Evolutionary conservation across 1,140 invertebrate genomes (phyloP), one percentile per base, ranked within the genome.

Genomic region (Meloidogyne chitwoodi): DNA sequence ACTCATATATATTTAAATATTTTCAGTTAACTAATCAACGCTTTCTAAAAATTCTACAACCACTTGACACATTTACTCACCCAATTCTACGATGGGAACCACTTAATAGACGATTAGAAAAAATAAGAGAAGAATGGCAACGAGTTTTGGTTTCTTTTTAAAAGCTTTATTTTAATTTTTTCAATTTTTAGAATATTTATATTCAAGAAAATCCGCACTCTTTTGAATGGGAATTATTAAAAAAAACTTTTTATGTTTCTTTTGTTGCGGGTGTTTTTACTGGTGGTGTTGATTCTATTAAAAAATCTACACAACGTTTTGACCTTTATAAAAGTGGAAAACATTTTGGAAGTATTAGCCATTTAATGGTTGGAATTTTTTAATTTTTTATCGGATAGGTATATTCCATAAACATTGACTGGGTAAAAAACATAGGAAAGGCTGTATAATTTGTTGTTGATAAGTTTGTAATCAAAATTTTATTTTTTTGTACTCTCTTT

Each of bases 181-280:
- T 1, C 5, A 67, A n/a, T 67, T 67, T 67, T 5, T 8, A 73
- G 70, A 64, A 73, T 31, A 63, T 73, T n/a, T 63, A 73, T 31
- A 19, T 22, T 4, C 48, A 24, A n/a, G 24, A 73, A 26, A 34
- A 56, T 56, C 48, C 48, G 5, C 16, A 29, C 19, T 27, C 3
- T 34, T 56, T 73, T 24, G 70, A 73, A 27, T 65, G 70, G 70
- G 38, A 29, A 19, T 12, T 73, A 5, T 10, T 73, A 22, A 63
- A 4, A 14, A 27, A 63, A 34, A 6, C 44, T 64, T 24, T 62
- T n/a, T 61, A 34, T 27, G 6, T 29, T 3, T 38, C 10, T 10
- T 73, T 73, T 31, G 12, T 61, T 16, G 38, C 56, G n/a, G 70
- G 70, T 19, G 22, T 27, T 14, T 1, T 73, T 10, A 24, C n/a